Evolutionary conservation across 2,113 vertebrate genomes (phyloP).

Genomic region (Strix aluco): DNA sequence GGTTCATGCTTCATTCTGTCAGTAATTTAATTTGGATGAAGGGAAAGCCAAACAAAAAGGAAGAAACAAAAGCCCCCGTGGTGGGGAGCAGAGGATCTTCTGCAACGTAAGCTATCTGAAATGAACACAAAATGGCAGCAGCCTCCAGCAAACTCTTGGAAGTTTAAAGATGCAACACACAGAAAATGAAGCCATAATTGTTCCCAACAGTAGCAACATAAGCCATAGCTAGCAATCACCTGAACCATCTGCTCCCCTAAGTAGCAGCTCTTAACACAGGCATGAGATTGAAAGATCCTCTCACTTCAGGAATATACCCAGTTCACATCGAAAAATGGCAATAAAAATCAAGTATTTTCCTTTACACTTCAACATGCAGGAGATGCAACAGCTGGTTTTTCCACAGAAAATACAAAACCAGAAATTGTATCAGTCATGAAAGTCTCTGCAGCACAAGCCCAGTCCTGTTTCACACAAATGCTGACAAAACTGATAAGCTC

Average conservation of each 20-base stretch:
- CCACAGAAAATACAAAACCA: neutral
- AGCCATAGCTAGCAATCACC: neutral
- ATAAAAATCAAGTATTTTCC: neutral
- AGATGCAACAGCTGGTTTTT: neutral
- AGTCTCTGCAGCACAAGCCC: neutral
- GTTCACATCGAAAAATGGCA: neutral
- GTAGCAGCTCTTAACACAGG: neutral
- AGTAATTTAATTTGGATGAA: neutral
- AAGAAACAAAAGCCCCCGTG: neutral
- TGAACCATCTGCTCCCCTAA: constrained; percentile 3
- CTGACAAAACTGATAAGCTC: constrained; percentile 56
- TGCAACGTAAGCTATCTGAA: neutral
- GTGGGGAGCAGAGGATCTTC: neutral
- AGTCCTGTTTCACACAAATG: constrained; percentile 34
- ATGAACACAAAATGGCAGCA: constrained; percentile 4
- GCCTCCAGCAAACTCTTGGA: neutral
- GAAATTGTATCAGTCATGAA: neutral
- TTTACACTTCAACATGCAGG: neutral
- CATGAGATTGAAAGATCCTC: neutral
- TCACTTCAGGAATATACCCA: neutral
- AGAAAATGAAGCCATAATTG: neutral
- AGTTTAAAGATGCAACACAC: neutral
- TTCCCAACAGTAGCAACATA: neutral
- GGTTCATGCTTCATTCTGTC: neutral
- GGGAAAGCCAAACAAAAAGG: neutral